Base-by-base conservation (phyloP, 2,797 vertebrate species). In the Rhinatrema bivittatum region DNA sequence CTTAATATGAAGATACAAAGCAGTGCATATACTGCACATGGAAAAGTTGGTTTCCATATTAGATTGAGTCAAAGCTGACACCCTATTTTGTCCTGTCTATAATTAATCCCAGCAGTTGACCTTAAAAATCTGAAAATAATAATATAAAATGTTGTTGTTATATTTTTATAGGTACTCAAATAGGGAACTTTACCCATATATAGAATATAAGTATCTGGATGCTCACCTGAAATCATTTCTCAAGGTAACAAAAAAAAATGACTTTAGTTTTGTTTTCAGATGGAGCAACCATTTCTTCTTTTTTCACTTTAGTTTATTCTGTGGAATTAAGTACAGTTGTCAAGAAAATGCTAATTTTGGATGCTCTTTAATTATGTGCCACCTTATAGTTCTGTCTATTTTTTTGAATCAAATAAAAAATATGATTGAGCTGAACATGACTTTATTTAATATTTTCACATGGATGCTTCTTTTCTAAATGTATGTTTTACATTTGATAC, bases 101-200 rank as follows among this genome's bases (percentile, higher is more conserved):
- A 35, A 4, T 32, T 29, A 32, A 53, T 66, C 26, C 25, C 17
- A 23, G 55, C 56, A 67, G 33, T 50, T 69, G 57, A 74, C 51
- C 50, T 65, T 70, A 62, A 16, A 3, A 43, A 39, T 3, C 6
- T 31, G 23, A 4, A 39, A 45, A 53, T 58, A 30, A 50, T 50
- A 34, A 48, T 56, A 69, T 37, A 27, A 47, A 43, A 59, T 58
- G 60, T 49, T 16, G 27, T 42, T 13, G 9, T 64, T 73, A 36
- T 78, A 72, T 74, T 81, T 81, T 81, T 81, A 65, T 77, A 79
- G 60, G 60, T 50, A 52, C 43, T n/a, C n/a, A n/a, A n/a, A n/a
- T 37, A 68, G 59, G 59, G 51, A 16, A 70, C 60, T 35, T 51
- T 67, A 45, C 20, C 49, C 50, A 68, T 48, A 42, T 48, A n/a